Conservation (phyloP, 2,888 invertebrate genomes). For the Platerodrilus igneus region DNA sequence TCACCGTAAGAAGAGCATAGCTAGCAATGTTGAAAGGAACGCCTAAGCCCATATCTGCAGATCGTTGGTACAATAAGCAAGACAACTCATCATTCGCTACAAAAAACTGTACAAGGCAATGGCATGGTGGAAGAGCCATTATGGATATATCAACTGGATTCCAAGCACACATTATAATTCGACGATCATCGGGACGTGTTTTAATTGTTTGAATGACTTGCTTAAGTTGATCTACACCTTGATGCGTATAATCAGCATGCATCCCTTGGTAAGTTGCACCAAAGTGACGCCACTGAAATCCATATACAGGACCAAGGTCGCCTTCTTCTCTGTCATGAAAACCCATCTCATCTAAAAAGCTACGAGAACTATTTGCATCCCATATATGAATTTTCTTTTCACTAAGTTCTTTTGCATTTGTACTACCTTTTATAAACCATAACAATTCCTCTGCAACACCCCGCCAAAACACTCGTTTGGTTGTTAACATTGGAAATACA, state of each 20-base stretch:
- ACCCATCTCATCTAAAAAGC: slow-evolving; percentile 79
- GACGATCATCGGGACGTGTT: slow-evolving; percentile 76
- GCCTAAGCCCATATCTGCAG: slow-evolving; percentile 95
- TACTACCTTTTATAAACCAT: slow-evolving; percentile 91
- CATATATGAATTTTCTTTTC: slow-evolving; percentile 84
- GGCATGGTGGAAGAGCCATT: slow-evolving; percentile 97
- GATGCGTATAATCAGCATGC: slow-evolving; percentile 67
- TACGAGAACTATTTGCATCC: slow-evolving; percentile 89
- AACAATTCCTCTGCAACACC: slow-evolving; percentile 88
- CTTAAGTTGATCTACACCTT: slow-evolving; percentile 87
- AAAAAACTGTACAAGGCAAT: slow-evolving; percentile 90
- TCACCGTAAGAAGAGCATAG: slow-evolving; percentile 86
- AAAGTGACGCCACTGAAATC: slow-evolving; percentile 97
- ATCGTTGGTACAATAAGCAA: slow-evolving; percentile 90
- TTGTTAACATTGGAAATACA: slow-evolving; percentile 83
- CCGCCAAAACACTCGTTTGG: slow-evolving; percentile 87
- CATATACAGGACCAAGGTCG: slow-evolving; percentile 94
- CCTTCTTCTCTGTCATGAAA: slow-evolving; percentile 83
- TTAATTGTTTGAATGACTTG: slow-evolving; percentile 74
- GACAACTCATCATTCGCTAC: slow-evolving; percentile 78
- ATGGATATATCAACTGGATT: slow-evolving; percentile 78
- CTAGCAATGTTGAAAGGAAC: slow-evolving; percentile 98
- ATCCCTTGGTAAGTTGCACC: slow-evolving; percentile 83
- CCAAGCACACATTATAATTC: slow-evolving; percentile 93
- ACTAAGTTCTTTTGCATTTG: slow-evolving; percentile 76